Base-by-base conservation (phyloP, 2,888 invertebrate species). In the Rotaria magnacalcarata region DNA sequence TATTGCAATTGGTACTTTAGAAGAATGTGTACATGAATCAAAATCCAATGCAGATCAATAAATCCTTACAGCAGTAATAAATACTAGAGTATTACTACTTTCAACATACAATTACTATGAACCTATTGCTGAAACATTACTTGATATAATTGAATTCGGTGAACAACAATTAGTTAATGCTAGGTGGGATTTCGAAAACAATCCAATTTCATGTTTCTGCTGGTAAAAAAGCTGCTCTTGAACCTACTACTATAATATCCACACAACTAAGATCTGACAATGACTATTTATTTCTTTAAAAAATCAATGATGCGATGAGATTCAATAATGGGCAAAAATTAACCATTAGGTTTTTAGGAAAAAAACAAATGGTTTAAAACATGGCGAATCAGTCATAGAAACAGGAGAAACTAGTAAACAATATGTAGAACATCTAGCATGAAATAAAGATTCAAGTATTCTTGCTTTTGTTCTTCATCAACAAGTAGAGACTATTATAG, bases 181-280 rank as follows among this genome's bases (percentile, higher is more conserved):
- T 96, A 67, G 97, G 97, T 6, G 97, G 97, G 97, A 97, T 97
- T 0, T 96, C 95, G 87, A 95, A 95, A 89, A 95, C 95, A 90
- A 97, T 97, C 0, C 97, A 98, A 90, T 98, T 97, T 91, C 95
- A 96, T 91, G 97, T 97, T 0, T 94, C 94, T 0, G 95, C 94
- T 89, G 96, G 96, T 7, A 96, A 95, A 91, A 92, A 93, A 86
- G 94, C 94, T 75, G 94, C 94, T 8, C 93, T 92, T 89, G 90
- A 91, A 27, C 93, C 93, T 87, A 84, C 87, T 60, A 89, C 90
- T 88, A 90, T 91, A 80, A 21, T 56, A 24, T 24, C 52, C 24
- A 74, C 50, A 24, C 84, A 67, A 43, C 14, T 43, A 60, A 43
- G 67, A 74, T 54, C 85, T 3, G 34, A 54, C 8, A 6, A 34